Base-by-base conservation (phyloP, 2,888 invertebrate species). In the Terebella lapidaria region DNA sequence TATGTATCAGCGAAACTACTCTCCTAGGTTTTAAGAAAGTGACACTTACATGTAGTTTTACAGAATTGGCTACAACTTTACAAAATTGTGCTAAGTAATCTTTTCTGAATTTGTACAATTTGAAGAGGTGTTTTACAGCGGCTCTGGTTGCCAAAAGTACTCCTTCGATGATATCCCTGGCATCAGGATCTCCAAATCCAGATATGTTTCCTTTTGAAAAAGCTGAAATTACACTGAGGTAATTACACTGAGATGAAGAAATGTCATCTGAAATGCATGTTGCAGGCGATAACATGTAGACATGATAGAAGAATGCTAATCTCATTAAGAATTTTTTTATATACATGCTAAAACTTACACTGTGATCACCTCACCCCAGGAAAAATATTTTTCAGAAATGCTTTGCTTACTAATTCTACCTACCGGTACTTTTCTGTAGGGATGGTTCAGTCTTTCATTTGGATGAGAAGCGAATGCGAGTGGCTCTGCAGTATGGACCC, bases 401-500 rank as follows among this genome's bases (percentile, higher is more conserved):
- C 22, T 35, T 35, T 35, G n/a, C 42, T n/a, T n/a, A 35, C n/a
- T 35, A 35, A n/a, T 35, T 35, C n/a, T 15, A 35, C n/a, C 10
- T 35, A n/a, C n/a, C 42, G 10, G 42, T 15, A 15, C n/a, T 15
- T 35, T 10, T 15, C n/a, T 35, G 42, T 62, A 76, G 75, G 54
- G 72, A 76, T 72, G 77, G 76, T 2, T 65, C 70, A 20, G 57
- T 53, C 3, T 53, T 77, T 22, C 63, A 64, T 3, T 53, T 77
- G 22, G 67, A 70, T 35, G 60, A 68, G n/a, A 59, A 59, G 3
- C 53, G 64, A 28, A 80, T 91, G 67, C 84, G 84, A 0, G 83
- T 84, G 0, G 88, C 88, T 0, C 81, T 90, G 58, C 90, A 91
- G 75, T 91, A 91, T 73, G 85, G 88, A 63, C 88, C 90, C 0